phyloP scores from a whole-genome alignment of 2,797 vertebrate species.

The Florisuga fusca region DNA sequence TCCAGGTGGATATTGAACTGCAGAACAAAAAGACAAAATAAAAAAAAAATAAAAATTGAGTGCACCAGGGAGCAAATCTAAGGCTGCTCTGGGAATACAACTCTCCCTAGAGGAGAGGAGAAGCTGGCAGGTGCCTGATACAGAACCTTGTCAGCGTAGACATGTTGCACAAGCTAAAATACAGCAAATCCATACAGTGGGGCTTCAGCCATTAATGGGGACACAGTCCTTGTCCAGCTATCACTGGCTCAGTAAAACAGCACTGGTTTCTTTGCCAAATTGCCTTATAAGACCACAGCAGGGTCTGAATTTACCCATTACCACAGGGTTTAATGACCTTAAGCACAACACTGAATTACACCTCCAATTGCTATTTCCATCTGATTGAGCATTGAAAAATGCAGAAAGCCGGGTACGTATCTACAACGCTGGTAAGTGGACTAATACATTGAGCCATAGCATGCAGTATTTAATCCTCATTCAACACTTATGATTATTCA shows the following conservation, averaged over 20 bases:
- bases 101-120: background rate
- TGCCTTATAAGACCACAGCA: constrained; percentile 18
- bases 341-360: constrained; percentile 49
- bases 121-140: background rate
- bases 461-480: background rate
- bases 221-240: background rate
- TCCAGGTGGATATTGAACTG: background rate
- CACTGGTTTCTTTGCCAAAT: background rate
- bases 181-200: background rate
- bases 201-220: background rate
- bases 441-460: background rate
- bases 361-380: constrained; percentile 35
- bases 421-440: background rate
- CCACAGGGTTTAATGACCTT: constrained; percentile 30
- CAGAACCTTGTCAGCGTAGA: background rate
- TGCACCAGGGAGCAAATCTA: background rate
- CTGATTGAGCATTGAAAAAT: constrained; percentile 54
- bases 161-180: background rate
- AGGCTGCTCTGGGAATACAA: background rate
- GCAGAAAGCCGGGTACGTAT: background rate
- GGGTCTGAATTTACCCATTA: constrained; percentile 25
- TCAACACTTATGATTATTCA: background rate
- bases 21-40: background rate
- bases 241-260: background rate
- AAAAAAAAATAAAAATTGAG: too few relatives aligned